These are phyloP conservation scores for Chlorops oryzae DNA, from an alignment of 1,140 invertebrate species.

Conservation along the genomic window DNA sequence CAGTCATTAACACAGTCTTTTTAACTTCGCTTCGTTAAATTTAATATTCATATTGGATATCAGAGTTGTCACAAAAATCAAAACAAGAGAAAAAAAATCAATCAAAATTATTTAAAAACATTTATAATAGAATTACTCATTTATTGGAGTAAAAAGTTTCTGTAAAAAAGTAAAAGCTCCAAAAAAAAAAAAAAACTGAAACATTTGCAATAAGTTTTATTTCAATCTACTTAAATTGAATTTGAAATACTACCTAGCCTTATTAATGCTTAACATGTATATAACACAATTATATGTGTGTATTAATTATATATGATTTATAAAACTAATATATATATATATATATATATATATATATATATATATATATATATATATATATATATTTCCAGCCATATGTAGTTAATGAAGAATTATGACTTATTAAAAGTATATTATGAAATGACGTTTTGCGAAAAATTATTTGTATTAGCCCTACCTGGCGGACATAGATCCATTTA, in stretches of 20 bases:
- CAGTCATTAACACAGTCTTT: too few relatives aligned
- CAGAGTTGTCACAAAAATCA: background rate
- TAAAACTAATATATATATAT: constrained; percentile 6
- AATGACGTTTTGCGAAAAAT: too few relatives aligned
- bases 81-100: background rate
- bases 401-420: too few relatives aligned
- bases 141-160: constrained; percentile 2
- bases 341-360: constrained; percentile 11
- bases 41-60: too few relatives aligned
- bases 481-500: too few relatives aligned
- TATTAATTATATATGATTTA: too few relatives aligned
- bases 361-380: constrained; percentile 13
- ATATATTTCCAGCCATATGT: constrained; percentile 14
- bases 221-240: background rate
- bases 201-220: constrained; percentile 2
- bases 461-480: too few relatives aligned
- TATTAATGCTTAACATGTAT: constrained; percentile 33
- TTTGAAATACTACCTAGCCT: constrained; percentile 1
- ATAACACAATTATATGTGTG: too few relatives aligned
- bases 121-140: constrained; percentile 13
- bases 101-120: background rate
- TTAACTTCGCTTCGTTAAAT: too few relatives aligned
- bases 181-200: too few relatives aligned
- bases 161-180: too few relatives aligned
- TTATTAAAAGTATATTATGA: too few relatives aligned